These are phyloP conservation scores for Conops quadrifasciatus DNA, from an alignment of 2,888 invertebrate species.

Conservation along the genomic window DNA sequence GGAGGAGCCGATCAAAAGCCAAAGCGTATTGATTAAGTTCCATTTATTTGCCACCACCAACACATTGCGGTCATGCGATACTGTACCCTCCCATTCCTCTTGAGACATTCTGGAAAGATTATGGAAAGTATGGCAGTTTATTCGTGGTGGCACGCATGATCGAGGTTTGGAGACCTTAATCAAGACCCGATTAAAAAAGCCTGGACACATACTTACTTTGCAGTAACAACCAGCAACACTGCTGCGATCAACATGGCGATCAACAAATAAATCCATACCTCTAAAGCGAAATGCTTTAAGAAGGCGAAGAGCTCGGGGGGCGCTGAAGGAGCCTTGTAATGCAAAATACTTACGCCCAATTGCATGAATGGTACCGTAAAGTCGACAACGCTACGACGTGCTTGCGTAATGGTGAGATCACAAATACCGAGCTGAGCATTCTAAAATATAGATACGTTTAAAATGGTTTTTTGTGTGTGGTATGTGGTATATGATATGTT, in stretches of 20 bases:
- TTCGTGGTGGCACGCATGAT: too few species aligned
- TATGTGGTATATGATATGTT: too few species aligned
- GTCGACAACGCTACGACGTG: slow-evolving; percentile 86
- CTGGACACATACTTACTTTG: slow-evolving; percentile 70
- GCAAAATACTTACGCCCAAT: slow-evolving; percentile 89
- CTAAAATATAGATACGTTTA: slow-evolving; percentile 66
- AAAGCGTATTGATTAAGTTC: slow-evolving; percentile 86
- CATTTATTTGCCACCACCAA: slow-evolving; percentile 90
- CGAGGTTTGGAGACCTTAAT: too few species aligned
- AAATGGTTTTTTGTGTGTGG: too few species aligned
- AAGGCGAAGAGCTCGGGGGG: slow-evolving; percentile 87
- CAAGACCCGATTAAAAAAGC: too few species aligned
- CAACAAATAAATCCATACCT: slow-evolving; percentile 90
- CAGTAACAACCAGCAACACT: slow-evolving; percentile 80
- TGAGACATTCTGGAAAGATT: slow-evolving; percentile 38
- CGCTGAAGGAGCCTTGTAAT: slow-evolving; percentile 76
- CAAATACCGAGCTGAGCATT: slow-evolving; percentile 95
- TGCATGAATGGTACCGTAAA: slow-evolving; percentile 99
- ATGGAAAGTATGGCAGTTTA: too few species aligned
- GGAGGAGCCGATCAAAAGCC: slow-evolving; percentile 92
- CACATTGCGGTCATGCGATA: slow-evolving; percentile 79
- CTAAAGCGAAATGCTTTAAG: slow-evolving; percentile 83
- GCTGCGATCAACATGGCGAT: slow-evolving; percentile 84
- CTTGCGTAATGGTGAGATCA: slow-evolving; percentile 96
- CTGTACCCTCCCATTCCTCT: slow-evolving; percentile 90